Percentiles rank a stretch among this genome's conserved stretches.
phyloP scores from a whole-genome alignment of 2,888 invertebrate genomes.

The Boloria selene region DNA sequence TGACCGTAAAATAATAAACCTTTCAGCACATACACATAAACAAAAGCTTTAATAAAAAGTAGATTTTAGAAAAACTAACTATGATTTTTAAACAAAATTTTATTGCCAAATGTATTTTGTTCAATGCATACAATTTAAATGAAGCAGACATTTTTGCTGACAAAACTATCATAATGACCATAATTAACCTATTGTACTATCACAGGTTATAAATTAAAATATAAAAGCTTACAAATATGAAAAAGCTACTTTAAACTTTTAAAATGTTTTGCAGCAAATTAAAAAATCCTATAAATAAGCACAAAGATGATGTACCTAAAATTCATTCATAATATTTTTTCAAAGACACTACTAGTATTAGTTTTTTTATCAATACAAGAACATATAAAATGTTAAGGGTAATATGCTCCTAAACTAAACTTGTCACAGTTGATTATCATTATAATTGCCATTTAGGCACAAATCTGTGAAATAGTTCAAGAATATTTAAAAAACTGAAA shows the following conservation, averaged over 20 bases:
- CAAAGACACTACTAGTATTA: background rate
- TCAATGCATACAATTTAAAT: conserved; percentile 2
- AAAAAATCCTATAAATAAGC: background rate
- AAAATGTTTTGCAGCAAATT: conserved; percentile 1
- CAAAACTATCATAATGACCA: background rate
- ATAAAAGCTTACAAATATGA: background rate
- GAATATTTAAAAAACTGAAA: too few relatives aligned
- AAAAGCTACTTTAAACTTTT: background rate
- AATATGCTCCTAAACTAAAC: too few relatives aligned
- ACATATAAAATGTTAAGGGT: too few relatives aligned
- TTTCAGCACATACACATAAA: too few relatives aligned
- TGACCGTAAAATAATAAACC: too few relatives aligned
- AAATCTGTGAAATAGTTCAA: too few relatives aligned
- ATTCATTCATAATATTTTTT: background rate
- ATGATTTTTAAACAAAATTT: background rate
- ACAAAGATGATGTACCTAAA: background rate
- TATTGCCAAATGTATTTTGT: background rate
- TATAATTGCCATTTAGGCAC: too few relatives aligned
- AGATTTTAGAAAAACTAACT: too few relatives aligned
- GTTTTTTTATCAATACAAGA: too few relatives aligned
- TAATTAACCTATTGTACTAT: conserved; percentile 20
- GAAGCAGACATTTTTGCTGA: background rate
- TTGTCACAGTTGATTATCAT: too few relatives aligned
- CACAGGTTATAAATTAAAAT: conserved; percentile 24
- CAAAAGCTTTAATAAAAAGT: too few relatives aligned